Evolutionary conservation across 2,888 invertebrate species (phyloP).

Genomic region (Pristionchus exspectatus): DNA sequence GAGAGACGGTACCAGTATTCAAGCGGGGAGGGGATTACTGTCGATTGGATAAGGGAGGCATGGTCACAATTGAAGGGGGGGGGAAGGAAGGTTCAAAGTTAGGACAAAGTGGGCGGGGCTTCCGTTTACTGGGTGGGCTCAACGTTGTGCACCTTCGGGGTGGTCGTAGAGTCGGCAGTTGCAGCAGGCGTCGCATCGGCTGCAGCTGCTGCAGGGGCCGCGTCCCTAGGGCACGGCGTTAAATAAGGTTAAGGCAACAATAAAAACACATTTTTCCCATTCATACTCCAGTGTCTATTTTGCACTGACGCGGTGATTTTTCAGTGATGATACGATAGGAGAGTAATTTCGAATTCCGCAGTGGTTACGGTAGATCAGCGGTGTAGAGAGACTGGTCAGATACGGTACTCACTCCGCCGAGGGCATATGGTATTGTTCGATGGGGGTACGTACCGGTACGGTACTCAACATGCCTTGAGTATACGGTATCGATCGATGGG

Average conservation of each 20-base stretch:
- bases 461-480: no score
- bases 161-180: not conserved
- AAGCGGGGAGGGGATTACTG: not conserved
- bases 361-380: no score
- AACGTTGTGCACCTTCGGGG: not conserved
- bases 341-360: no score
- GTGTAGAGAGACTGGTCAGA: no score
- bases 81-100: not conserved
- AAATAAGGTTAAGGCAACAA: no score
- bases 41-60: not conserved
- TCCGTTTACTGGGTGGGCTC: constrained; percentile 20
- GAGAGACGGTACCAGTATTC: not conserved
- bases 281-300: no score
- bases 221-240: no score
- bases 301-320: no score
- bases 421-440: not conserved
- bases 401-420: not conserved
- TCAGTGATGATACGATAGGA: no score
- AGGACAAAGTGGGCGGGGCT: not conserved
- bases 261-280: no score
- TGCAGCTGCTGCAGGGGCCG: not conserved
- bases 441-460: no score
- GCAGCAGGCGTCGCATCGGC: not conserved
- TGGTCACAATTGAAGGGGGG: not conserved
- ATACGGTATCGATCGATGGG: not conserved